Evolutionary conservation across 2,888 invertebrate genomes (phyloP).

Genomic region (Eupithecia vulgata): DNA sequence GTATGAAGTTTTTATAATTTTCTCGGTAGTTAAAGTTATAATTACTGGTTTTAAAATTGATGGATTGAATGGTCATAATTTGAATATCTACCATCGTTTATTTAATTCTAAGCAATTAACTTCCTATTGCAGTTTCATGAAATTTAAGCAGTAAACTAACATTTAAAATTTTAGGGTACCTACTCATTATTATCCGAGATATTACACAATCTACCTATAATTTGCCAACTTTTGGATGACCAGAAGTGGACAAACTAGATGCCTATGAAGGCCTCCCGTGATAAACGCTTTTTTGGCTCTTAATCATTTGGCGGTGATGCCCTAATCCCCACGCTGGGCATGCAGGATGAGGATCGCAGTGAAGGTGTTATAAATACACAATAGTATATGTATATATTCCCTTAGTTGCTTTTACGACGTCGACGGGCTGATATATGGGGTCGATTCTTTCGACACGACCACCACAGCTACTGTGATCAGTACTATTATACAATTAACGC

Average conservation of each 20-base stretch:
- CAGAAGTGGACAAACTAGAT: too few relatives aligned
- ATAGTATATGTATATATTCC: too few relatives aligned
- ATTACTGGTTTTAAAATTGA: background rate
- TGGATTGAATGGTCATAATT: background rate
- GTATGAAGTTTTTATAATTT: too few relatives aligned
- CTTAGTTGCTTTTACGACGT: too few relatives aligned
- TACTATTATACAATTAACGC: background rate
- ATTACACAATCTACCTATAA: background rate
- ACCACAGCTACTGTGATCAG: background rate
- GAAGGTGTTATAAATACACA: too few relatives aligned
- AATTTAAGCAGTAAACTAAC: background rate
- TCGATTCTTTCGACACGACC: too few relatives aligned
- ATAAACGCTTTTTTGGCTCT: too few relatives aligned
- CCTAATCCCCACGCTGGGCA: too few relatives aligned
- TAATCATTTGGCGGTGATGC: too few relatives aligned
- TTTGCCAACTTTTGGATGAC: background rate
- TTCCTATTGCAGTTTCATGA: background rate
- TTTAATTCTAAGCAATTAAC: background rate
- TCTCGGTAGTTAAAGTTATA: background rate
- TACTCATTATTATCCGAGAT: background rate
- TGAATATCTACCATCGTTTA: background rate
- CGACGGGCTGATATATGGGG: too few relatives aligned
- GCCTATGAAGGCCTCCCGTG: too few relatives aligned
- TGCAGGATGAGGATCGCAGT: too few relatives aligned
- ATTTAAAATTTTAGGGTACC: background rate